These are phyloP conservation scores for Forficula auricularia DNA, from an alignment of 1,140 invertebrate genomes.

Conservation along the genomic window DNA sequence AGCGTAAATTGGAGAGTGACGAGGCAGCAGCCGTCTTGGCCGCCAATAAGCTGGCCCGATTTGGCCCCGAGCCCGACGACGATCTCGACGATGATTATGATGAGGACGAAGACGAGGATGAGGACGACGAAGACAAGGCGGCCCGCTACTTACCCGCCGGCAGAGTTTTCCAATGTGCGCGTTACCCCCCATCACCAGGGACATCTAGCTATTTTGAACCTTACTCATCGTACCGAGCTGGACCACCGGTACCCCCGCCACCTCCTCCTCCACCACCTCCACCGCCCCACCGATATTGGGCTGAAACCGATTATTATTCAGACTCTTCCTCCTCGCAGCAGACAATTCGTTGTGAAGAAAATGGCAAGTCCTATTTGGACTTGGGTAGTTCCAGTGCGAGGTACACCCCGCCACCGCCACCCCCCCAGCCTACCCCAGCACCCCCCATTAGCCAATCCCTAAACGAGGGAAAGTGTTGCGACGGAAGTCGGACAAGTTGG, in stretches of 20 bases:
- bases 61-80: constrained; percentile 28
- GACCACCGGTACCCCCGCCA: constrained; percentile 29
- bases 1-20: constrained; percentile 40
- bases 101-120: constrained; percentile 27
- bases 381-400: constrained; percentile 45
- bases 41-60: constrained; percentile 22
- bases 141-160: constrained; percentile 20
- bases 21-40: constrained; percentile 26
- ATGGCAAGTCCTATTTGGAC: constrained; percentile 77
- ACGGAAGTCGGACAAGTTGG: constrained; percentile 53
- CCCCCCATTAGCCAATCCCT: constrained; percentile 12
- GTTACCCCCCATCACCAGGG: constrained; percentile 1
- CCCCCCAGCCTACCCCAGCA: neutral
- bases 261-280: constrained; percentile 19
- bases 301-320: constrained; percentile 5
- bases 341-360: constrained; percentile 70
- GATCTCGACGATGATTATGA: constrained; percentile 34
- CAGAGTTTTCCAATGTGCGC: constrained; percentile 7
- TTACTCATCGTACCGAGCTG: constrained; percentile 24
- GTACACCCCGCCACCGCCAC: constrained; percentile 2
- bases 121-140: constrained; percentile 22
- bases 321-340: constrained; percentile 38
- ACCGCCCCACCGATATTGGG: constrained; percentile 9
- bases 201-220: constrained; percentile 3
- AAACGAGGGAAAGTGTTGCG: constrained; percentile 38